phyloP scores from a whole-genome alignment of 2,797 vertebrate species.

The Erpetoichthys calabaricus region DNA sequence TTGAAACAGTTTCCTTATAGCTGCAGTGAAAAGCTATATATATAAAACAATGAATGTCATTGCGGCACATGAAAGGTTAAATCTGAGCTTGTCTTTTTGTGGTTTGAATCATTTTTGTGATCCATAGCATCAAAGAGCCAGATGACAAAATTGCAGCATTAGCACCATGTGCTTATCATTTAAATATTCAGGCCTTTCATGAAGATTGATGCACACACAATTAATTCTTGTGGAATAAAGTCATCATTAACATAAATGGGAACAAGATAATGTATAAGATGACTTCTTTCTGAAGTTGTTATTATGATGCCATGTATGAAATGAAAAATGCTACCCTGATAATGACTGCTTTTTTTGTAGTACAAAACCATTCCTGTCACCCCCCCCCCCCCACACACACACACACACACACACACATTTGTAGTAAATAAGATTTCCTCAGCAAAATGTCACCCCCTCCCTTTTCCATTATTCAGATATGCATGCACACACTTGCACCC shows the following conservation, averaged over 20 bases:
- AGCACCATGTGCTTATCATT: constrained; percentile 20
- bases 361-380: background rate
- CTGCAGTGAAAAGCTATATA: too few relatives aligned
- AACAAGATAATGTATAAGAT: constrained; percentile 5
- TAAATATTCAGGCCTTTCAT: constrained; percentile 5
- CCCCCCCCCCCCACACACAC: too few relatives aligned
- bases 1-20: too few relatives aligned
- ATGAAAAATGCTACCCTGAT: constrained; percentile 5
- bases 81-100: constrained; percentile 9
- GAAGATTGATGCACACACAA: constrained; percentile 7
- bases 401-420: too few relatives aligned
- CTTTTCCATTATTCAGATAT: constrained; percentile 13
- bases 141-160: constrained; percentile 47
- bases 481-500: constrained; percentile 14
- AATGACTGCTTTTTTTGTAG: background rate
- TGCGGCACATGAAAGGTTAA: too few relatives aligned
- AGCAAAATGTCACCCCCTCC: constrained; percentile 17
- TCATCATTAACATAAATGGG: constrained; percentile 5
- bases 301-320: constrained; percentile 6
- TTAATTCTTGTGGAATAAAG: constrained; percentile 1
- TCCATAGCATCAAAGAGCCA: constrained; percentile 49
- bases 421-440: constrained; percentile 1
- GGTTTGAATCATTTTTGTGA: constrained; percentile 43
- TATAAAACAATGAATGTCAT: too few relatives aligned
- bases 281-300: constrained; percentile 6